Evolutionary conservation across 1,140 invertebrate genomes (phyloP).

Genomic region (Aleiodes sp.): DNA sequence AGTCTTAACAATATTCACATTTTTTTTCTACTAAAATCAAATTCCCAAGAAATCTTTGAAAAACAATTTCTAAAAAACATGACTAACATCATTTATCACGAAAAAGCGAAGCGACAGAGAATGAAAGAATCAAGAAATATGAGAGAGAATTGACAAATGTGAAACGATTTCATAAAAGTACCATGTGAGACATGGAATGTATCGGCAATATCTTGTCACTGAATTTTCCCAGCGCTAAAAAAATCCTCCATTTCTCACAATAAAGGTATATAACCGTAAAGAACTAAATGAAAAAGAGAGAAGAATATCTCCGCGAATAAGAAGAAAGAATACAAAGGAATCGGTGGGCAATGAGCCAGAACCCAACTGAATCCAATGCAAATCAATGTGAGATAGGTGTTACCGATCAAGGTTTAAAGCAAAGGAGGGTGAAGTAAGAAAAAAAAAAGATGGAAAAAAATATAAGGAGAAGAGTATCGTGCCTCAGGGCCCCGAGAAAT

Average conservation of each 20-base stretch:
- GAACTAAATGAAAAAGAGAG: background rate
- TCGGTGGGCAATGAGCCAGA: slow-evolving; percentile 33
- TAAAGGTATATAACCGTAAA: background rate
- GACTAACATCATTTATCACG: too few relatives aligned
- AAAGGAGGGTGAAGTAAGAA: slow-evolving; percentile 36
- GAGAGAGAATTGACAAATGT: too few relatives aligned
- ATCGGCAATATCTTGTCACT: too few relatives aligned
- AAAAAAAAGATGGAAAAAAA: slow-evolving; percentile 20
- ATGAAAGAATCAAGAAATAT: too few relatives aligned
- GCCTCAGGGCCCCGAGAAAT: slow-evolving; percentile 4
- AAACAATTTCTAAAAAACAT: too few relatives aligned
- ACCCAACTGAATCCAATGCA: slow-evolving; percentile 52
- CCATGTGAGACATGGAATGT: too few relatives aligned
- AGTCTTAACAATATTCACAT: too few relatives aligned
- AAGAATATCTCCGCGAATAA: slow-evolving; percentile 30
- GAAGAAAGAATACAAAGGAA: slow-evolving; percentile 19
- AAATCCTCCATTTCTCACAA: background rate
- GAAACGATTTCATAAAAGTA: too few relatives aligned
- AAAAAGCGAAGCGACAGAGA: too few relatives aligned
- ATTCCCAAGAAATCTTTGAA: too few relatives aligned
- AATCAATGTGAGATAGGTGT: slow-evolving; percentile 49
- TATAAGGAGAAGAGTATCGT: slow-evolving; percentile 34
- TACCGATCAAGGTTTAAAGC: slow-evolving; percentile 30
- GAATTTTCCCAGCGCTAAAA: too few relatives aligned
- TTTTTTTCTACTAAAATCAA: too few relatives aligned